Conservation (phyloP, 1,140 invertebrate species). For the Vanessa atalanta region DNA sequence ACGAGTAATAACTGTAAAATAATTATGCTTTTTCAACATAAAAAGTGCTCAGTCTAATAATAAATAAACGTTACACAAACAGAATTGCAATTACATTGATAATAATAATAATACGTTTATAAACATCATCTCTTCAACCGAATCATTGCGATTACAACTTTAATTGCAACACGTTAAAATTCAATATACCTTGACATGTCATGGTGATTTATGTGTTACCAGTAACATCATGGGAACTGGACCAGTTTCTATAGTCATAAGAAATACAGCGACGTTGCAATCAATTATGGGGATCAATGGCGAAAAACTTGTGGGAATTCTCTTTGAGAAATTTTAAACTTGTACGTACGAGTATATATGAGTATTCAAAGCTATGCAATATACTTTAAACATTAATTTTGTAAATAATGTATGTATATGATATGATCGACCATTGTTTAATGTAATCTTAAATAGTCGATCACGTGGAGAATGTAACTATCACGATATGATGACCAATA, state of each 20-base stretch:
- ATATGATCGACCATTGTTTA: background rate
- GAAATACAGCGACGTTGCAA: constrained; percentile 32
- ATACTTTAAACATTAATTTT: background rate
- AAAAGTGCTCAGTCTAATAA: background rate
- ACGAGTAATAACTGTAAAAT: background rate
- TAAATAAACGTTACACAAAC: background rate
- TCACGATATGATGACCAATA: no score
- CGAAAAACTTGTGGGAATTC: constrained; percentile 36
- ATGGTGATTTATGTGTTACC: constrained; percentile 30
- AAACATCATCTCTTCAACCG: background rate
- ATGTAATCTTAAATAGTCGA: no score
- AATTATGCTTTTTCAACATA: background rate
- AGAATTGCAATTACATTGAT: constrained; percentile 1
- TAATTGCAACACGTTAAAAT: constrained; percentile 1
- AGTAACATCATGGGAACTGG: constrained; percentile 36
- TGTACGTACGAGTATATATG: background rate
- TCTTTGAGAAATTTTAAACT: constrained; percentile 26
- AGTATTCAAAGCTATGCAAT: background rate
- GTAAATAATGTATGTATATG: background rate
- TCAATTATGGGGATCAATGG: constrained; percentile 33
- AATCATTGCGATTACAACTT: background rate
- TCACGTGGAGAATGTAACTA: no score
- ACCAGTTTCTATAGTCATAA: constrained; percentile 35
- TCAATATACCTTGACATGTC: background rate
- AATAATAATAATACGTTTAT: background rate